Evolutionary conservation across 2,113 vertebrate genomes (phyloP).

Genomic region (Anoplopoma fimbria): DNA sequence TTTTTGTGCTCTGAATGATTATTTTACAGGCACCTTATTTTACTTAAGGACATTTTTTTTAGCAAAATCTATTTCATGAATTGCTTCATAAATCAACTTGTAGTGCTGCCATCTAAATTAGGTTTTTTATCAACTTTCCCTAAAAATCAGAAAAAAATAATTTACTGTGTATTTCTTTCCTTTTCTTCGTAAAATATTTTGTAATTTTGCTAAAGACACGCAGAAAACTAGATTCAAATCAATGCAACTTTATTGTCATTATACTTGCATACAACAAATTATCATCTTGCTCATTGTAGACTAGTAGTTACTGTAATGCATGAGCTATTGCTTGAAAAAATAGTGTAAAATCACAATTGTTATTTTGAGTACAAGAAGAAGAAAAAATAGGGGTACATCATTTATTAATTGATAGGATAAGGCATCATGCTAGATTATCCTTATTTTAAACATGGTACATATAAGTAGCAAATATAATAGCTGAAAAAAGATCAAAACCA

Average conservation of each 20-base stretch:
- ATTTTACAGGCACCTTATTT: not conserved
- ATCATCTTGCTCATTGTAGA: not conserved
- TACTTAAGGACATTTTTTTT: not conserved
- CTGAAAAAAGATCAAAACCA: not conserved
- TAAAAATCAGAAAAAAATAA: not conserved
- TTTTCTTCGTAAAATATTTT: not conserved
- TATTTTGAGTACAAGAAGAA: not conserved
- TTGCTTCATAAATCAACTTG: not conserved
- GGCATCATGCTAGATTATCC: not conserved
- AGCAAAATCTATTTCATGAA: not conserved
- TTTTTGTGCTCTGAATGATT: not conserved
- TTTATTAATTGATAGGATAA: not conserved
- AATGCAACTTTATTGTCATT: not conserved
- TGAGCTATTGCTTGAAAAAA: not conserved
- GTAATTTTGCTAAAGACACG: not conserved
- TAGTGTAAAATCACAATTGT: not conserved
- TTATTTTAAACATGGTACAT: not conserved
- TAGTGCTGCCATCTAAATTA: not conserved
- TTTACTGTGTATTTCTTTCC: not conserved
- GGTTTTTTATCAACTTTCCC: not conserved
- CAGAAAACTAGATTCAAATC: not conserved
- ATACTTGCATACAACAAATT: not conserved
- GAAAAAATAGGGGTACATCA: not conserved
- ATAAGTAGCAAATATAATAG: not conserved
- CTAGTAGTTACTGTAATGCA: not conserved